phyloP scores from a whole-genome alignment of 2,113 vertebrate genomes.

The Grantiella picta region DNA sequence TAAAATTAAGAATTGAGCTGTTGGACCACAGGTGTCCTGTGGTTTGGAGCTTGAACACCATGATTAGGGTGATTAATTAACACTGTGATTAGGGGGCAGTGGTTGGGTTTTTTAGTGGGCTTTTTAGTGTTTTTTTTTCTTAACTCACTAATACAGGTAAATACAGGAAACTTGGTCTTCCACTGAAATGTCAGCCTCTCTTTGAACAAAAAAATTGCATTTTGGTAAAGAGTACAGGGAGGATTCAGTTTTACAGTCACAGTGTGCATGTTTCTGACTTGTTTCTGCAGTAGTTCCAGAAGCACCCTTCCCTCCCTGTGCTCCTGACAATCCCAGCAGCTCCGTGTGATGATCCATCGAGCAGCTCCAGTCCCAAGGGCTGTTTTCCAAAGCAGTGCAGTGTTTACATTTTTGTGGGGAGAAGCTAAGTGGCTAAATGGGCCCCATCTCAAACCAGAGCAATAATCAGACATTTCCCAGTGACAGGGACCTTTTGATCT shows the following conservation, averaged over 20 bases:
- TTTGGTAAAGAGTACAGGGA: neutral
- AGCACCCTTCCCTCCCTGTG: neutral
- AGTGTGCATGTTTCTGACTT: neutral
- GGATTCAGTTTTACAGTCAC: neutral
- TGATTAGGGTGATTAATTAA: neutral
- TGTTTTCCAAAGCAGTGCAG: neutral
- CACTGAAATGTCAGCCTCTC: neutral
- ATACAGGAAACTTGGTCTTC: neutral
- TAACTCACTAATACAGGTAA: neutral
- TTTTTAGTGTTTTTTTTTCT: neutral
- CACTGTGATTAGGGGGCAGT: neutral
- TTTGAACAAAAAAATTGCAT: neutral
- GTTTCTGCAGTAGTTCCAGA: neutral
- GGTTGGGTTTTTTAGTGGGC: neutral
- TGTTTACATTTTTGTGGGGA: constrained; percentile 40
- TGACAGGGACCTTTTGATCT: neutral
- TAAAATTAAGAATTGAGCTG: neutral
- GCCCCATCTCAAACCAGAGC: neutral
- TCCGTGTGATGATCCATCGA: neutral
- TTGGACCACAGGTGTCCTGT: neutral
- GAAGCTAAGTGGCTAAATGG: neutral
- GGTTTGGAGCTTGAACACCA: neutral
- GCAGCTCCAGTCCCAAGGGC: neutral
- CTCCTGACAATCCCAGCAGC: neutral
- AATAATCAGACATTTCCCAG: neutral